Percentiles rank a stretch among this genome's conserved stretches.
phyloP scores from a whole-genome alignment of 64 coral and sea anemone genomes.

The Montipora foliosa region DNA sequence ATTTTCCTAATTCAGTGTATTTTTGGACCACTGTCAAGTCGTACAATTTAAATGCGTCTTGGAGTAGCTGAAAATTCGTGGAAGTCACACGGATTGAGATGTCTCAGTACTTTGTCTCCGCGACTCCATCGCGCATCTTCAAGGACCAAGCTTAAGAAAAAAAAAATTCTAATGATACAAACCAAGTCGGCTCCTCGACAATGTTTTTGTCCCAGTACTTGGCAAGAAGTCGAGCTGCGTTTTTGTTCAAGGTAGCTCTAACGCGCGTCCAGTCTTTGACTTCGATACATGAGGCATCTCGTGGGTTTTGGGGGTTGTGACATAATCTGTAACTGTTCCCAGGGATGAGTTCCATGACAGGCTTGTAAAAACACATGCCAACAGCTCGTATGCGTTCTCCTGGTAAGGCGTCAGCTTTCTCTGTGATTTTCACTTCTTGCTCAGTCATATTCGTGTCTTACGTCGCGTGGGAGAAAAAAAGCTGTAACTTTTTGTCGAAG shows the following conservation, averaged over 20 bases:
- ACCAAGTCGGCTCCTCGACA: background rate
- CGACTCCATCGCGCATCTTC: slow-evolving; percentile 17
- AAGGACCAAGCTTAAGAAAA: slow-evolving; percentile 13
- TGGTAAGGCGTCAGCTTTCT: background rate
- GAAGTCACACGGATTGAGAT: slow-evolving; percentile 4
- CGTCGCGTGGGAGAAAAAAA: too few species aligned
- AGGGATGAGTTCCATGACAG: background rate
- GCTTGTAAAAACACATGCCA: slow-evolving; percentile 16
- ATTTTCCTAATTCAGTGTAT: background rate
- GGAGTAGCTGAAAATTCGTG: background rate
- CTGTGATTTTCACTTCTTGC: background rate
- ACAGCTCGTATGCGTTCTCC: background rate
- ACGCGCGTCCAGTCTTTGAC: background rate
- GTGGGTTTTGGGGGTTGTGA: background rate
- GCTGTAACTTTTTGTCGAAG: too few species aligned
- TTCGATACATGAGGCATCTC: background rate
- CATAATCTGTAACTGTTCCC: background rate
- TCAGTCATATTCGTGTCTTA: too few species aligned
- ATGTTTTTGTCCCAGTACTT: background rate
- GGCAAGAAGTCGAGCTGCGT: background rate
- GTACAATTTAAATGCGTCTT: background rate
- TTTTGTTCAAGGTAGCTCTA: background rate
- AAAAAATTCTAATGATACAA: background rate
- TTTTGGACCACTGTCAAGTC: slow-evolving; percentile 18
- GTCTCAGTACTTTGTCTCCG: background rate